Evolutionary conservation across 2,797 vertebrate genomes (phyloP), one percentile per base, ranked within the genome.

Genomic region (Poeciliopsis presidionis): DNA sequence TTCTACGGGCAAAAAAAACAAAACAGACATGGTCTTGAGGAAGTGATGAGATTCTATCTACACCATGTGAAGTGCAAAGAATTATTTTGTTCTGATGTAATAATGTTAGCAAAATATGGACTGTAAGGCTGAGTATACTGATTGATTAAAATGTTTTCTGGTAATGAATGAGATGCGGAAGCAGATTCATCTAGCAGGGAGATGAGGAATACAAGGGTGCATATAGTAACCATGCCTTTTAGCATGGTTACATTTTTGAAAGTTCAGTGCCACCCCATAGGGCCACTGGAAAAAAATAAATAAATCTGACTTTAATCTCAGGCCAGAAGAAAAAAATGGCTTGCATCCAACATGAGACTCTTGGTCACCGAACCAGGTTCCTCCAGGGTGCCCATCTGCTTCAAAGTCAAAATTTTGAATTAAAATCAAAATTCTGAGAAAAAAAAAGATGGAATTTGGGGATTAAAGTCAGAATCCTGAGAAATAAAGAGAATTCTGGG

Each of bases 171-270:
- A 72, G 57, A 49, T 39, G 81, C 33, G 73, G 49, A 77, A 4
- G 39, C 20, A 67, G 30, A 83, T 88, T n/a, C 72, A 85, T 87
- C 87, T 84, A 93, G 90, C 89, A 92, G 77, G 82, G 80, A 82
- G 47, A 55, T 76, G 33, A 73, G 81, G 59, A 43, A 36, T 5
- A 59, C 20, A 46, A 30, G 3, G 47, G 18, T 2, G 12, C 43
- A 36, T 8, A 39, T 4, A 36, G 36, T 36, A 36, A 36, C 36
- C 36, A 39, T 7, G 63, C 74, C 39, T 87, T 86, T 90, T 75
- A 84, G 69, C 73, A 0, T 77, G 76, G 89, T 92, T 89, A 82
- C 78, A 75, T 57, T 81, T 78, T 78, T 49, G 16, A 49, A 49
- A 49, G 47, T 6, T 49, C 5, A 49, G 5, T 20, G 46, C 46